Percentiles rank a stretch among this genome's conserved stretches.
Conservation (phyloP, 2,113 vertebrate genomes). For the Sylvilagus bachmani region DNA sequence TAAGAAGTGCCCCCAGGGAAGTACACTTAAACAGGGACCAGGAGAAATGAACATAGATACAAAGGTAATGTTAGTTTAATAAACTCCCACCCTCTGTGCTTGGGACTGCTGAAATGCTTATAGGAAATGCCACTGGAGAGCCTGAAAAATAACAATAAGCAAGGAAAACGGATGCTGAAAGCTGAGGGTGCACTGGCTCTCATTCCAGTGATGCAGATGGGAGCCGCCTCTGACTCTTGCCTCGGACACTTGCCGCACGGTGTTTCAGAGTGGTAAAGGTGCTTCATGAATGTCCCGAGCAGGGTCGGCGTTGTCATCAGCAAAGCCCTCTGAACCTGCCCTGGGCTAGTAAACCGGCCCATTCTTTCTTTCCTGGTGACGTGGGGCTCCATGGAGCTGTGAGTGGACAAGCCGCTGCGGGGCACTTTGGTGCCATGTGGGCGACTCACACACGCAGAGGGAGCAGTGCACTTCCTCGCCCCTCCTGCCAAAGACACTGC, state of each 20-base stretch:
- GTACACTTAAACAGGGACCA: background rate
- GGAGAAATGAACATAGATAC: background rate
- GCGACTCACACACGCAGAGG: background rate
- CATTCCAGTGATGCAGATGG: conserved; percentile 16
- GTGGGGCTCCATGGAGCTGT: background rate
- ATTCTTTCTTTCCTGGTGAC: background rate
- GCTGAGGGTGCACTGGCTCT: background rate
- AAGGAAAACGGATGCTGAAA: background rate
- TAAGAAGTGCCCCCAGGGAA: conserved; percentile 27
- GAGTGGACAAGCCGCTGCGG: background rate
- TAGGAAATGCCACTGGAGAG: background rate
- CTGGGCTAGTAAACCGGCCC: background rate
- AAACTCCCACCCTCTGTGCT: background rate
- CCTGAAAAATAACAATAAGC: too few relatives aligned
- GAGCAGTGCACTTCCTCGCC: rapidly evolving
- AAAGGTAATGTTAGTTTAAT: background rate
- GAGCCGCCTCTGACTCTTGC: background rate
- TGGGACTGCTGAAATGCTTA: background rate
- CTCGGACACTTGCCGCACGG: background rate
- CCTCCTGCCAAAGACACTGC: background rate
- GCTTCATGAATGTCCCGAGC: background rate
- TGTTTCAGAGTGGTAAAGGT: background rate
- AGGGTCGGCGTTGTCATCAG: background rate
- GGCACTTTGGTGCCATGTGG: background rate
- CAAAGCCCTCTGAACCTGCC: background rate